Conservation (phyloP, 2,888 invertebrate genomes). For the Macrosiphum euphorbiae region DNA sequence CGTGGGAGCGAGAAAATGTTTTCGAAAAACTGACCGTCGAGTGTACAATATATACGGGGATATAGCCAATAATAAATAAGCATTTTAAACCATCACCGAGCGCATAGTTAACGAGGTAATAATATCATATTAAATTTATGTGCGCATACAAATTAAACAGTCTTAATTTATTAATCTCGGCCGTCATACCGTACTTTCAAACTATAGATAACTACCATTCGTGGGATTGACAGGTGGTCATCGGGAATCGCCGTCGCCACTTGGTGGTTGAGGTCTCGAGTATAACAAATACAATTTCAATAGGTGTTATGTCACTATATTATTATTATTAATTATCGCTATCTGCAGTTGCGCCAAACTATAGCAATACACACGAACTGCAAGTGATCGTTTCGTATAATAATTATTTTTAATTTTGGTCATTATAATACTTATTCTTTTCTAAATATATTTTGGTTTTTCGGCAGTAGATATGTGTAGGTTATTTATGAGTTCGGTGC, state of each 20-base stretch:
- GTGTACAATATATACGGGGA: neutral
- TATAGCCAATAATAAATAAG: neutral
- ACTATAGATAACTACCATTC: neutral
- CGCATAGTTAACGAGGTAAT: neutral
- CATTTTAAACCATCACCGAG: neutral
- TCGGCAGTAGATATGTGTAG: neutral
- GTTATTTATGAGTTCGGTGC: too few relatives aligned
- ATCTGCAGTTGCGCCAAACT: neutral
- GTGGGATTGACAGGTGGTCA: neutral
- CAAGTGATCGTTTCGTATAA: neutral
- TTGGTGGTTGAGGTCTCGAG: neutral
- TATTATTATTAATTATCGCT: neutral
- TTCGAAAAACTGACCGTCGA: neutral
- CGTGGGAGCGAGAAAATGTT: neutral
- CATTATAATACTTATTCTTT: neutral
- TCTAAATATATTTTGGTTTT: neutral
- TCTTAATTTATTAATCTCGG: neutral
- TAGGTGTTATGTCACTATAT: neutral
- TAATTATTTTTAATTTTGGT: neutral
- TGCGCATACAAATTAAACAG: neutral
- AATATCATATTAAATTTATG: neutral
- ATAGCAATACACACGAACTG: neutral
- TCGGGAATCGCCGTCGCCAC: neutral
- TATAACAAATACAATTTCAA: neutral
- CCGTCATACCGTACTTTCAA: neutral